Evolutionary conservation across 2,888 invertebrate species (phyloP), one percentile per base, ranked within the genome.

Genomic region (Drosophila aldrichi): DNA sequence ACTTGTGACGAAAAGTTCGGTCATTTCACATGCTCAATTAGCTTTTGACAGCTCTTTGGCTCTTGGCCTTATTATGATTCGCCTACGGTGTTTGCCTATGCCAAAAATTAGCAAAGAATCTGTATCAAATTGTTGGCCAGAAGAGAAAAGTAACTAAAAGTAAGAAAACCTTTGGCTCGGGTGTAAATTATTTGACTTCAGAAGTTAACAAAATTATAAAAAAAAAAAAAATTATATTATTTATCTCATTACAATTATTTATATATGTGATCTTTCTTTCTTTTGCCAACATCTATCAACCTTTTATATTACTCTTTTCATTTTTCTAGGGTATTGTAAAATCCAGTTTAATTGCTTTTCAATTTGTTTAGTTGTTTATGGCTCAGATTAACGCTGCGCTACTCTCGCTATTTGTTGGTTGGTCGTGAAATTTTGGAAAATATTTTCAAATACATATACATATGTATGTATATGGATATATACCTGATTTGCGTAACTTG

Each of bases 311-410:
- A 12, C 14, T 5, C 32, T 12, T 18, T 34, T 5, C 16, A 14
- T 6, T 34, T 2, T 7, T 6, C 48, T 12, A 25, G 22, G 36
- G 51, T 12, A 18, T 16, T 41, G 43, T 10, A 18, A 22, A 25
- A 32, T 16, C 2, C 9, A 44, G 38, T 43, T 44, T 18, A 46
- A 68, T 44, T 51, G 38, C 22, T 32, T 25, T 68, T 44, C 12
- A 22, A 65, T 51, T 43, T 56, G 56, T 18, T 32, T 14, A 29
- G 41, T 43, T 56, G 48, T 22, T 14, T n/a, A n/a, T 12, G 20
- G 29, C 4, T 2, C 34, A 20, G 41, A 29, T 51, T 22, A 16
- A 12, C 20, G 2, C 14, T 20, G 44, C 22, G 22, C n/a, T 16
- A 20, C 14, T 5, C 7, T 52, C n/a, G 5, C 5, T 10, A 20